Base-by-base conservation (phyloP, 2,113 vertebrate genomes). In the Rhea americana region DNA sequence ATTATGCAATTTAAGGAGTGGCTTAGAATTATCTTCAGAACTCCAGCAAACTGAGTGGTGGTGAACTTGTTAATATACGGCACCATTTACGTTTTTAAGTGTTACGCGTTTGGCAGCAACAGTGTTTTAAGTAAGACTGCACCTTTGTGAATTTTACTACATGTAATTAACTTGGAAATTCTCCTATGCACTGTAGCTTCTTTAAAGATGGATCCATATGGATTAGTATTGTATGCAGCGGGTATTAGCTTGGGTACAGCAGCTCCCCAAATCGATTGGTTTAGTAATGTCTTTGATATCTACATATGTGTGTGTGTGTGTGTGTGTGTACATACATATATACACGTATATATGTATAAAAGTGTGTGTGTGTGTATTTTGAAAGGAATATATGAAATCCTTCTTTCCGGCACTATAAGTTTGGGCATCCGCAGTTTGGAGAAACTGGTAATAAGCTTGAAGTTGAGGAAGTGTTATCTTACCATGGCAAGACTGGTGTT, bases 1-100 rank as follows among this genome's bases (percentile, higher is more conserved):
- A 58, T 92, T 77, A 78, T 13, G 13, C 88, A 67, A 72, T 71
- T 56, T 61, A 28, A 58, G 32, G 85, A 88, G 56, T 94, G 87
- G 55, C 79, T 97, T 94, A 95, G 94, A 96, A 95, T 96, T 96
- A 93, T 91, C 85, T 92, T 73, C 73, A 84, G 48, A 72, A 48
- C 82, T 94, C 74, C 74, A 65, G 78, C 66, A 63, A 76, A 89
- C 15, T 3, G 59, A 68, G 84, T n/a, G 5, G 45, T 56, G 82
- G 13, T 92, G 67, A 85, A 67, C 70, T 70, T 62, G 90, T 87
- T 80, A 63, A 80, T 75, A 45, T 22, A 45, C 41, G 66, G 70
- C 91, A 86, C 86, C 26, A 7, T 73, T 86, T 86, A 35, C 28
- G 73, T 55, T 82, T 28, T 80, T 47, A 67, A 82, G 83, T 81